Percentiles rank a stretch among this genome's conserved stretches.
phyloP scores from a whole-genome alignment of 2,888 invertebrate genomes.

The Shargacucullia verbasci region DNA sequence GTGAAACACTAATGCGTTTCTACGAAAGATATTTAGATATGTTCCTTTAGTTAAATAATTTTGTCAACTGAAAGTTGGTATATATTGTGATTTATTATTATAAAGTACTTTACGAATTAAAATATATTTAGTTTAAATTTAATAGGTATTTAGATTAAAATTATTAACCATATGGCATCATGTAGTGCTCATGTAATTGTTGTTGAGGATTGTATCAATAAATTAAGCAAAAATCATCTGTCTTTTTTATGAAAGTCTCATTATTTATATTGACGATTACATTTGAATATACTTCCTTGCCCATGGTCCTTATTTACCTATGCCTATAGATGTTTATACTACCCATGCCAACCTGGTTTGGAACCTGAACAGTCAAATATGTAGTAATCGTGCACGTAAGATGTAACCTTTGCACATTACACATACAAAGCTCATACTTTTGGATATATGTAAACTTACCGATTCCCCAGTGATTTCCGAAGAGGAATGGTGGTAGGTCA shows the following conservation, averaged over 20 bases:
- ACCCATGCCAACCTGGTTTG: too few species aligned
- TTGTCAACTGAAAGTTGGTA: conserved; percentile 87
- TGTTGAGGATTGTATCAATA: conserved; percentile 87
- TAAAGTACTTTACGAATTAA: conserved; percentile 81
- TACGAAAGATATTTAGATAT: conserved; percentile 72
- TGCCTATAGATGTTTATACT: too few species aligned
- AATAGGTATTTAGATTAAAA: conserved; percentile 79
- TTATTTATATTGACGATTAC: background rate
- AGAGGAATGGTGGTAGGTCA: too few species aligned
- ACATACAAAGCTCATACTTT: too few species aligned
- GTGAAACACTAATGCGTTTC: conserved; percentile 77
- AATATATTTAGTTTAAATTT: conserved; percentile 81
- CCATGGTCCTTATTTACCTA: too few species aligned
- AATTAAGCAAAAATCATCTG: conserved; percentile 77
- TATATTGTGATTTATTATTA: conserved; percentile 86
- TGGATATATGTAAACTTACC: too few species aligned
- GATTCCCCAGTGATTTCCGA: too few species aligned
- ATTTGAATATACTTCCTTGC: too few species aligned
- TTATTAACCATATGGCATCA: conserved; percentile 77
- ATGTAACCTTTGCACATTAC: too few species aligned
- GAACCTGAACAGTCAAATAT: too few species aligned
- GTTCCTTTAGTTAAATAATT: conserved; percentile 82
- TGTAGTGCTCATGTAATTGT: conserved; percentile 85
- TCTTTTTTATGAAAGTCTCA: conserved; percentile 37
- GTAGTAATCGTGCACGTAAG: too few species aligned